Evolutionary conservation across 1,140 invertebrate species (phyloP), one percentile per base, ranked within the genome.

Genomic region (Marisa cornuarietis): DNA sequence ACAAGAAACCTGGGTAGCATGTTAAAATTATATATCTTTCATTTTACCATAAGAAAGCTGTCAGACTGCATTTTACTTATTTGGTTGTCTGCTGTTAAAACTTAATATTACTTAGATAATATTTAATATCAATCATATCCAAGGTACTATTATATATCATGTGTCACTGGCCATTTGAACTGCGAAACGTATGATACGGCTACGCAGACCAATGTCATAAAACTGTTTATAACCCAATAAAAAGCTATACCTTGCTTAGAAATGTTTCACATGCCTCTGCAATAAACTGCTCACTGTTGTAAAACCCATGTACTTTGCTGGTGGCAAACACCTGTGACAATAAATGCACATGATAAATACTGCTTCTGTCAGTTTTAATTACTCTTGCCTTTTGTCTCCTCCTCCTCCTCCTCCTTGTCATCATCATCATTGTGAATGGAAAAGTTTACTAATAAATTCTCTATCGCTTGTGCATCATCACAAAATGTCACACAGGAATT

Each of bases 221-320:
- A 66, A 16, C 18, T 5, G 62, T 14, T 51, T 9, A 51, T 14
- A 68, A 18, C 14, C 42, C 42, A 24, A 49, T 6, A 77, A 52
- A 69, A 31, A 58, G 26, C 52, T 71, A 63, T 78, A 84, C 84
- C 80, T 85, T 84, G 63, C 74, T 81, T 49, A 84, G 51, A 75
- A 84, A 84, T 6, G 82, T 72, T 20, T 85, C 84, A 79, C 84
- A 84, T 16, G 82, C 76, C 42, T 85, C 84, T 20, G 80, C 66
- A 18, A 83, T 68, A 83, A 85, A 85, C 65, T 85, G 82, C 61
- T 85, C 84, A 68, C 61, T 69, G 14, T 82, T 82, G 54, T 81
- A 78, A 42, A 82, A 76, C n/a, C 81, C 79, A 65, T 82, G 79
- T 22, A 79, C 51, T 14, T 76, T 62, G 42, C 66, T 42, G 31